These are phyloP conservation scores for Caenorhabditis tropicalis DNA, from an alignment of 1,140 invertebrate species.

Conservation along the genomic window DNA sequence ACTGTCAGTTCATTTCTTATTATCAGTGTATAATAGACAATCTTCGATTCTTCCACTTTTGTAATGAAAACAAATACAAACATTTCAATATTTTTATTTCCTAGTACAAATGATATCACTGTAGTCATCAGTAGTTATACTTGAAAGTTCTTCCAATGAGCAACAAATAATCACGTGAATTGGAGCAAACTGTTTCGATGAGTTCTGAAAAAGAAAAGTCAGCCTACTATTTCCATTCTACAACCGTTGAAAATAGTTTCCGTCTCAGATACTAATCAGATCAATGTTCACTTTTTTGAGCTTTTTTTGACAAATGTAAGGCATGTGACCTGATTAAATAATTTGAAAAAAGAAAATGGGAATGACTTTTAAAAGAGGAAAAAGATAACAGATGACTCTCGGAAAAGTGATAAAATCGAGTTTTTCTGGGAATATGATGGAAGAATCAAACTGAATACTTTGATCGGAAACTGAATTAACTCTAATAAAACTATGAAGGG, in stretches of 20 bases:
- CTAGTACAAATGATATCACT: no score
- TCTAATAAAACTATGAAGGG: background rate
- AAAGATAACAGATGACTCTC: background rate
- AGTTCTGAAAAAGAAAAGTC: no score
- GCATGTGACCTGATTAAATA: background rate
- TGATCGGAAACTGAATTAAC: background rate
- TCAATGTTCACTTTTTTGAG: constrained; percentile 1
- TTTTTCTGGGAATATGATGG: background rate
- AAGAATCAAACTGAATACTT: background rate
- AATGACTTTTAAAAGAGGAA: constrained; percentile 6
- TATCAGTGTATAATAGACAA: no score
- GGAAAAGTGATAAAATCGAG: background rate
- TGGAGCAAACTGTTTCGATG: no score
- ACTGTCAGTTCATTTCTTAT: no score
- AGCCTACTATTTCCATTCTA: no score
- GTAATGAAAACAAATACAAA: no score
- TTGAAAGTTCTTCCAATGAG: no score
- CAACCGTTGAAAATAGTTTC: background rate
- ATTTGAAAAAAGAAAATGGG: background rate
- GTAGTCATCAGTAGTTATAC: no score
- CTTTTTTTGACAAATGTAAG: background rate
- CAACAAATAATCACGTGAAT: no score
- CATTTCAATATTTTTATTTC: no score
- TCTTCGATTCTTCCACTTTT: no score
- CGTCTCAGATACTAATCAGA: background rate